These are phyloP conservation scores for Caenorhabditis elegans DNA, from an alignment of 1,140 invertebrate genomes.

Conservation along the genomic window DNA sequence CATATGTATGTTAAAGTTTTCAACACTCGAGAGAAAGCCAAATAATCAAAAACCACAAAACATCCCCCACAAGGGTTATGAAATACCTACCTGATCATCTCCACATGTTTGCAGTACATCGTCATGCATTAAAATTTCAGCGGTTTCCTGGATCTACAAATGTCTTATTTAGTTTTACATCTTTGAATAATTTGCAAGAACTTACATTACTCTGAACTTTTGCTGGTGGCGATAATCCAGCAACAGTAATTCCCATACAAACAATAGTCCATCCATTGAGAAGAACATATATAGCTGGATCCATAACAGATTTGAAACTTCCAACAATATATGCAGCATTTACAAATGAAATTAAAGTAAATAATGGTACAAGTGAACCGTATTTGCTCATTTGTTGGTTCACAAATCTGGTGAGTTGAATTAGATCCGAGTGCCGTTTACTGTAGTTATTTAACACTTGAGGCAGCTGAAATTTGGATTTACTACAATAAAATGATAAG, in stretches of 20 bases:
- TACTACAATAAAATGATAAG: background rate
- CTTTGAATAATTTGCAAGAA: background rate
- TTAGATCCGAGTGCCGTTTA: background rate
- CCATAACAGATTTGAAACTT: background rate
- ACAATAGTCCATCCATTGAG: background rate
- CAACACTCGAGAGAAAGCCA: too few species aligned
- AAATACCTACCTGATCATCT: background rate
- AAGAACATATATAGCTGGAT: background rate
- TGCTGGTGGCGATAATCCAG: background rate
- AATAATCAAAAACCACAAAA: too few species aligned
- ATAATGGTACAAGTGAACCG: background rate
- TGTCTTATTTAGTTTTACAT: background rate
- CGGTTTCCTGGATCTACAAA: slow-evolving; percentile 1
- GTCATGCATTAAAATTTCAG: slow-evolving; percentile 11
- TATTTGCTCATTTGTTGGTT: background rate
- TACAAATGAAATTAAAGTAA: background rate
- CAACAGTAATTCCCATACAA: background rate
- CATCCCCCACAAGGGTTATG: too few species aligned
- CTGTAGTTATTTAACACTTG: slow-evolving; percentile 18
- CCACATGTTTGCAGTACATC: slow-evolving; percentile 1
- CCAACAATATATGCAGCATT: background rate
- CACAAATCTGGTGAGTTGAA: slow-evolving; percentile 9
- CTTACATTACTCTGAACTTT: slow-evolving; percentile 3
- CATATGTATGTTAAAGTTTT: too few species aligned
- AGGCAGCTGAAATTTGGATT: background rate